A percentile compares a stretch with the other conserved stretches of the same genome.
phyloP scores from a whole-genome alignment of 2,113 vertebrate genomes.

The Brienomyrus longianalis region DNA sequence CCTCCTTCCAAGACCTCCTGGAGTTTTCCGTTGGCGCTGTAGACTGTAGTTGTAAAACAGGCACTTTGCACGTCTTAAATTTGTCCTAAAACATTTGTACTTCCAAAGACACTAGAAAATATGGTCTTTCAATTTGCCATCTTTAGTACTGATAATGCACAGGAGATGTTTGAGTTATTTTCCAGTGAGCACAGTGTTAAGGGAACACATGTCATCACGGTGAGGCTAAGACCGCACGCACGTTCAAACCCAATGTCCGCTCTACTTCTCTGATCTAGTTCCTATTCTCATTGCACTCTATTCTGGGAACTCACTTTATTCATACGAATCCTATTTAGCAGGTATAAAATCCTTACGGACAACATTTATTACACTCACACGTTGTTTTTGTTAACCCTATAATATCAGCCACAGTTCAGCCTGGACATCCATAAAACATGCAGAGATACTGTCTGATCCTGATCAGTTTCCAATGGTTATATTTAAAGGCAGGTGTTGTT shows the following conservation, averaged over 20 bases:
- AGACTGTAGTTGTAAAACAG: neutral
- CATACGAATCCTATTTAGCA: neutral
- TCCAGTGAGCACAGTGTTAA: neutral
- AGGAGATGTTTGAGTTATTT: neutral
- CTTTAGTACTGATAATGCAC: neutral
- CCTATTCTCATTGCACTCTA: neutral
- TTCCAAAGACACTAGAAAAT: neutral
- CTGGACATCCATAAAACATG: neutral
- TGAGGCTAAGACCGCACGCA: neutral
- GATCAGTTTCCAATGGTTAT: neutral
- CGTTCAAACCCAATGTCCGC: neutral
- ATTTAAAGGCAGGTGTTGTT: neutral
- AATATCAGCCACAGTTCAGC: neutral
- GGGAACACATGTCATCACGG: neutral
- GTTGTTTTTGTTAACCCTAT: neutral
- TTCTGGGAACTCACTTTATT: neutral
- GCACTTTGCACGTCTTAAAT: neutral
- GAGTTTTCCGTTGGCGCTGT: neutral
- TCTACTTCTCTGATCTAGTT: conserved; percentile 4
- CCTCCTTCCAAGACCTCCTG: neutral
- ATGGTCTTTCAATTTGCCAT: neutral
- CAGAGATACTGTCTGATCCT: neutral
- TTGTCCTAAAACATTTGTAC: neutral
- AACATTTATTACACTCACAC: neutral
- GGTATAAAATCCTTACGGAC: neutral